Evolutionary conservation across 2,113 vertebrate species (phyloP).

Genomic region (Phylloscopus whistleri): DNA sequence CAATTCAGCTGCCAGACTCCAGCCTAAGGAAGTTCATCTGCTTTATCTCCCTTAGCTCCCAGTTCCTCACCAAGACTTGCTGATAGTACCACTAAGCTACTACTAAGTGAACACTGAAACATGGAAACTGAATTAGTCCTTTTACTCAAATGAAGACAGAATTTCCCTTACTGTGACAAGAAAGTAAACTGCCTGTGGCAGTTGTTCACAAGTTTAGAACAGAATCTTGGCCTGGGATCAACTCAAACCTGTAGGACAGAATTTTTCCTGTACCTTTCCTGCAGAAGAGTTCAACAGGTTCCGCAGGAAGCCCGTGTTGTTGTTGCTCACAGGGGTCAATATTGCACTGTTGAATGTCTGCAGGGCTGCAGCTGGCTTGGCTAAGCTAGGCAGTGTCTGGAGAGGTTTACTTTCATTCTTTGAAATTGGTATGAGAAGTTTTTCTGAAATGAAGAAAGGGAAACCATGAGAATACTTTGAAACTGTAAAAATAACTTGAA

Average conservation of each 20-base stretch:
- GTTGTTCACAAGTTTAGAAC: background rate
- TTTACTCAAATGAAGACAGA: background rate
- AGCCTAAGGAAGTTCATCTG: background rate
- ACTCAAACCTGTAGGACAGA: background rate
- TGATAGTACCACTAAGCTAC: background rate
- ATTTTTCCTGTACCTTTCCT: conserved; percentile 65
- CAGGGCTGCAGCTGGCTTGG: conserved; percentile 70
- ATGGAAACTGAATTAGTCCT: background rate
- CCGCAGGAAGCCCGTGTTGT: conserved; percentile 74
- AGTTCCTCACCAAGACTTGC: background rate
- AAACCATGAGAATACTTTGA: rapidly evolving
- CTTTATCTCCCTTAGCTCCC: background rate
- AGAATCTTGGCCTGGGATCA: background rate
- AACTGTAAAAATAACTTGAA: background rate
- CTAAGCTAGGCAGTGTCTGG: conserved; percentile 69
- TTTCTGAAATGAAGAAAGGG: conserved; percentile 61
- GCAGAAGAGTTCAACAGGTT: conserved; percentile 77
- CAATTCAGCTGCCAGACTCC: background rate
- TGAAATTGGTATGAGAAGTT: conserved; percentile 63
- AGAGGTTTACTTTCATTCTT: conserved; percentile 77
- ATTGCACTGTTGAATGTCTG: conserved; percentile 81
- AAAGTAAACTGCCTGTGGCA: background rate
- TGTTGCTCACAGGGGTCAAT: conserved; percentile 78
- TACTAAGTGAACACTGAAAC: background rate
- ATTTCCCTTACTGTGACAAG: background rate